Evolutionary conservation across 2,888 invertebrate species (phyloP).

Genomic region (Epirrhoe tristata): DNA sequence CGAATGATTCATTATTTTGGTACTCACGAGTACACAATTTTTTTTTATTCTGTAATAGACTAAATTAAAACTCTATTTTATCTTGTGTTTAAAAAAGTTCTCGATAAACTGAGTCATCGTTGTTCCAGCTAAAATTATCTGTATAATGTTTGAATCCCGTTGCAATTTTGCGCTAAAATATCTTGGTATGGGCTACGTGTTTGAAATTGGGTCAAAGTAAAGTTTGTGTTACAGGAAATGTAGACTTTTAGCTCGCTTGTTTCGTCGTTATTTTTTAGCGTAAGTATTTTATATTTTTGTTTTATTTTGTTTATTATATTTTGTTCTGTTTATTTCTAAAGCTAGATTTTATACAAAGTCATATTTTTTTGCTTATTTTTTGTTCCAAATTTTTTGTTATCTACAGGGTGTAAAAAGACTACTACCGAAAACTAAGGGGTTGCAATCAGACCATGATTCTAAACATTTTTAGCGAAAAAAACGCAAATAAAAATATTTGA

Average conservation of each 20-base stretch:
- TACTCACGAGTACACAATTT: background rate
- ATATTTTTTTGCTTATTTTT: background rate
- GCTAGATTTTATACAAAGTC: background rate
- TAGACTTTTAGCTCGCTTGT: slow-evolving; percentile 24
- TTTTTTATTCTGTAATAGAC: background rate
- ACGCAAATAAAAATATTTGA: no score
- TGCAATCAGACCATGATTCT: no score
- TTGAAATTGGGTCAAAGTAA: slow-evolving; percentile 30
- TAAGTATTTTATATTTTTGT: slow-evolving; percentile 54
- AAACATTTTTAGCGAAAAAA: no score
- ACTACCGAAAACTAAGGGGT: no score
- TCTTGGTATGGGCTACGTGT: slow-evolving; percentile 29
- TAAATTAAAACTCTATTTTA: background rate
- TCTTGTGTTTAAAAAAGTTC: slow-evolving; percentile 29
- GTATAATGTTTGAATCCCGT: slow-evolving; percentile 33
- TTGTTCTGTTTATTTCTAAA: slow-evolving; percentile 29
- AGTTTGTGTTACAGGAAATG: slow-evolving; percentile 17
- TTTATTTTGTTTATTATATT: slow-evolving; percentile 33
- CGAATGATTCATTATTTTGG: background rate
- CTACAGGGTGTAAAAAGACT: no score
- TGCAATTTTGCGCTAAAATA: slow-evolving; percentile 33
- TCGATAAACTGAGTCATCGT: slow-evolving; percentile 31
- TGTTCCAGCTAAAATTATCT: slow-evolving; percentile 33
- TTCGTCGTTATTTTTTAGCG: slow-evolving; percentile 41
- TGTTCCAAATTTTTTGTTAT: background rate